Percentiles rank a stretch among this genome's conserved stretches.
Conservation (phyloP, 2,113 vertebrate genomes). For the Proteles cristata region DNA sequence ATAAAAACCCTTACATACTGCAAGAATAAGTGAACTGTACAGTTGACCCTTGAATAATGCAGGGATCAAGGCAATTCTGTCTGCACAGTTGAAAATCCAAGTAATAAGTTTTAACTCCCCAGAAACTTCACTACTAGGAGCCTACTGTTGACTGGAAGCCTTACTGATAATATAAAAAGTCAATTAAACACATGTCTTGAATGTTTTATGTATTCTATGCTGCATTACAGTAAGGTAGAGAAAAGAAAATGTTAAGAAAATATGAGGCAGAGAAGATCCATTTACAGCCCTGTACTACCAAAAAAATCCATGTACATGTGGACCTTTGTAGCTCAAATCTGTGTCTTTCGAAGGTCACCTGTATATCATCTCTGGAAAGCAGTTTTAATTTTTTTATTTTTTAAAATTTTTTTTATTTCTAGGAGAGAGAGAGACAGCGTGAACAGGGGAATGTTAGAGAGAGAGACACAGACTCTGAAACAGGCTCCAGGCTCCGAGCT, state of each 20-base stretch:
- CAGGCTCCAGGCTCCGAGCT: no score
- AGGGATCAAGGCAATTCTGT: neutral
- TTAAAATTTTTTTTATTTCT: no score
- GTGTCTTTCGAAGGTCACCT: neutral
- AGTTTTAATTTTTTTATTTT: neutral
- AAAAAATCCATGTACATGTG: neutral
- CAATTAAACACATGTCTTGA: neutral
- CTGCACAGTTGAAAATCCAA: neutral
- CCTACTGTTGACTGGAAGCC: neutral
- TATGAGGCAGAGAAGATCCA: neutral
- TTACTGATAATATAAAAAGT: neutral
- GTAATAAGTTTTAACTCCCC: neutral
- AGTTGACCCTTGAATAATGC: neutral
- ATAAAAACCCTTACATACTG: neutral
- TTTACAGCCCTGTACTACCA: neutral
- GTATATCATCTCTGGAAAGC: neutral
- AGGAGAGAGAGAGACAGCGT: no score
- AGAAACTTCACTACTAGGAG: neutral
- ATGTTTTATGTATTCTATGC: neutral
- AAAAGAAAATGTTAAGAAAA: neutral
- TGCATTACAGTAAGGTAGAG: neutral
- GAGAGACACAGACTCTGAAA: no score
- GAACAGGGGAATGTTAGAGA: no score
- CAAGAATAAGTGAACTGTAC: neutral
- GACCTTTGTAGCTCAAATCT: neutral